Percentiles rank a stretch among this genome's conserved stretches.
These are phyloP conservation scores for Margarornis squamiger DNA, from an alignment of 2,797 vertebrate genomes.

Conservation along the genomic window DNA sequence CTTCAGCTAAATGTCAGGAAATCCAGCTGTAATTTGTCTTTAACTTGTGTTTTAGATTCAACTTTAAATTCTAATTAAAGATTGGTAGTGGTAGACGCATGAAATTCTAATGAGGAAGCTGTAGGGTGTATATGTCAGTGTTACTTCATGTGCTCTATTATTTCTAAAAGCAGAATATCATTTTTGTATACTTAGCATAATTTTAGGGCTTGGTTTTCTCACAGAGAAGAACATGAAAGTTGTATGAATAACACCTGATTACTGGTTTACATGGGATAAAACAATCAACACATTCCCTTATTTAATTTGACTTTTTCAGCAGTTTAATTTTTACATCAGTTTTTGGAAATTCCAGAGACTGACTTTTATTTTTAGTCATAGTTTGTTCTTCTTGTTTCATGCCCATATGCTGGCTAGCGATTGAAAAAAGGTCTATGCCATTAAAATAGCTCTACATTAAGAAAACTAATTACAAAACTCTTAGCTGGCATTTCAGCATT, in stretches of 20 bases:
- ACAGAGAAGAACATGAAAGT: neutral
- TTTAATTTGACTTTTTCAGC: neutral
- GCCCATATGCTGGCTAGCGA: neutral
- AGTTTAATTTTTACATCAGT: neutral
- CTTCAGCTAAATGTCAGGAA: slow-evolving; percentile 41
- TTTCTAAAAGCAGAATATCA: neutral
- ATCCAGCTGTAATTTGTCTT: slow-evolving; percentile 20
- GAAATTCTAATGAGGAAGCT: slow-evolving; percentile 31
- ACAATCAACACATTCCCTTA: neutral
- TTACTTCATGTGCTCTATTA: neutral
- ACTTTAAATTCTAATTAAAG: slow-evolving; percentile 57
- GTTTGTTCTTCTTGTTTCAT: neutral
- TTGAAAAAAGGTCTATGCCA: neutral
- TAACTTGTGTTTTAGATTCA: slow-evolving; percentile 29
- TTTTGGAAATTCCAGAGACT: neutral
- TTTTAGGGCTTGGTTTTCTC: neutral
- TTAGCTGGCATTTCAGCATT: neutral
- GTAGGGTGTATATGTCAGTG: neutral
- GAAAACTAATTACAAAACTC: neutral
- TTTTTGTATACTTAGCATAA: neutral
- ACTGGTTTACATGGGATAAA: neutral
- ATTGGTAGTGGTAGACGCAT: neutral
- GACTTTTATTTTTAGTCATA: neutral
- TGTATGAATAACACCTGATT: neutral
- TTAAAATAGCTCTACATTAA: neutral